Conservation (phyloP, 1,140 invertebrate genomes). For the Argopecten irradians region DNA sequence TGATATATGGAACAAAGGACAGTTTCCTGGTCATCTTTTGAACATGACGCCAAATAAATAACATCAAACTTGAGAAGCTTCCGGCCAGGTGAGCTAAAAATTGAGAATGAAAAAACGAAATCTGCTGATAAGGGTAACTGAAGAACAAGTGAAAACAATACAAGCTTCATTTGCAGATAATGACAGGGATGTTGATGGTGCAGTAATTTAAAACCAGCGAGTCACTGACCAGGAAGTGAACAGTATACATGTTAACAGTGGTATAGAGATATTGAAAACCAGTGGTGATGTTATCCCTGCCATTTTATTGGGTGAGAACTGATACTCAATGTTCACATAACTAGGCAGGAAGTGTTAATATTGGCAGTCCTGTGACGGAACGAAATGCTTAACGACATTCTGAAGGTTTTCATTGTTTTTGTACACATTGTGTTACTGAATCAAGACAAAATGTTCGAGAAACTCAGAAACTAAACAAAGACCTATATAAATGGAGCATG, state of each 20-base stretch:
- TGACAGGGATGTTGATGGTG: neutral
- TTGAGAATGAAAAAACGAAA: too few species aligned
- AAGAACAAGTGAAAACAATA: neutral
- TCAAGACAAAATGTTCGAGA: neutral
- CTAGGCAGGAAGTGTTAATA: too few species aligned
- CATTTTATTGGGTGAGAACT: too few species aligned
- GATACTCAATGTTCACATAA: too few species aligned
- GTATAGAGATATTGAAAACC: neutral
- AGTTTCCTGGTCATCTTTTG: too few species aligned
- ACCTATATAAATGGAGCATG: neutral
- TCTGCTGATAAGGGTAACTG: neutral
- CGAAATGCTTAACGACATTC: neutral
- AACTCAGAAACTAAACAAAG: neutral
- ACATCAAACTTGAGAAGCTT: too few species aligned
- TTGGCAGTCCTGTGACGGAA: too few species aligned
- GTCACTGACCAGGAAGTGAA: constrained; percentile 14
- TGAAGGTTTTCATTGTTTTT: neutral
- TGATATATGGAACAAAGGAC: too few species aligned
- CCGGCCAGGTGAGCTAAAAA: too few species aligned
- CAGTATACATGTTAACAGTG: neutral
- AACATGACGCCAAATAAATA: too few species aligned
- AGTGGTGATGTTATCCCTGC: too few species aligned
- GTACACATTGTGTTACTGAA: neutral
- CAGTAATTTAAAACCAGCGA: neutral
- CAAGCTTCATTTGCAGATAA: neutral